Evolutionary conservation across 2,888 invertebrate genomes (phyloP), one percentile per base, ranked within the genome.

Genomic region (Linnaemya tessellans): DNA sequence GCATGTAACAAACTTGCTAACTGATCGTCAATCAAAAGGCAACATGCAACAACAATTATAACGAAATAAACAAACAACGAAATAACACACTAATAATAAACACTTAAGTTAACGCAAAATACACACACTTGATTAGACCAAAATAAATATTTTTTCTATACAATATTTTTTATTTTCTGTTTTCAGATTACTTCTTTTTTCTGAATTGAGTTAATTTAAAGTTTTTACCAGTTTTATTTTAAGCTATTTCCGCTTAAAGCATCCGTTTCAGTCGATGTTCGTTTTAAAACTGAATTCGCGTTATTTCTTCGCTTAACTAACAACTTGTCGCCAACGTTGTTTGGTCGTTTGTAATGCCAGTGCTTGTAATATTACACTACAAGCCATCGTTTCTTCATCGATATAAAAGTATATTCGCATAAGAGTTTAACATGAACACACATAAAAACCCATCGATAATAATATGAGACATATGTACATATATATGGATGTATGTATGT

Each of bases 201-300:
- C 18, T 10, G n/a, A 73, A 41, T 60, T 58, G 43, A 67, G 35
- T 10, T 35, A 74, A 25, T 49, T 80, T 41, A 10, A 60, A 10
- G 22, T 22, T 84, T 73, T 70, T 54, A 78, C 58, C 67, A 68
- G 20, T 70, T 70, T 68, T 68, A 41, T 64, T 62, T 74, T 70
- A 15, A 56, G 13, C 75, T 79, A 83, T 80, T 87, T 87, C 88
- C 87, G 87, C 84, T 87, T 77, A 87, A 87, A 84, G 87, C 91
- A 90, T 90, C 91, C 91, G 90, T 89, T 90, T 89, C 89, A 89
- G 88, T 88, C 89, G 89, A 89, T 88, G 91, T 90, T 90, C 91
- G 90, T 90, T 90, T 88, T 89, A 90, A 90, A 91, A 91, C 91
- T 91, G 90, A 91, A 89, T 91, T 90, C 89, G 90, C 89, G 90